Base-by-base conservation (phyloP, 1,140 invertebrate species). In the Drosophila yakuba region DNA sequence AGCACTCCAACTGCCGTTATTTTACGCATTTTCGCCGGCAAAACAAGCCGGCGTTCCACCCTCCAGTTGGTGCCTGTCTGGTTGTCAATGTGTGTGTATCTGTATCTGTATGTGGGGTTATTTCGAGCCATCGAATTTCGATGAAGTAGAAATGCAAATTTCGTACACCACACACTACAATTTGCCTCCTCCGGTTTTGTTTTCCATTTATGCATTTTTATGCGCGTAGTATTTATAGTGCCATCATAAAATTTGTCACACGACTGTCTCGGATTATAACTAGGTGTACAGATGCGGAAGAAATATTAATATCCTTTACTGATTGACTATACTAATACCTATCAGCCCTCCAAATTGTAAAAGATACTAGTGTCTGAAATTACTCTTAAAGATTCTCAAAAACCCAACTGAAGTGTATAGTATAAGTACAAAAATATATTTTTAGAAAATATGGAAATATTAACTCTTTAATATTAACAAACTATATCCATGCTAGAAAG, bases 1-100 rank as follows among this genome's bases (percentile, higher is more conserved):
- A 47, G 63, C 63, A 68, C 67, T 68, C 47, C 61, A 55, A 59
- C 51, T 67, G 20, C 14, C 63, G 73, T 68, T 77, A 76, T 77
- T 83, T 69, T 47, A 44, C 52, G 72, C 76, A 84, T 66, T 52
- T 86, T 86, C 62, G 82, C 82, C 82, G 82, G 82, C 79, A 86
- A 68, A 86, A 86, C 82, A 86, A 86, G 78, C 67, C 62, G 47
- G 59, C 32, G 41, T 69, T 63, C 62, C 41, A 63, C 61, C 43
- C 60, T 51, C 69, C 47, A 45, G 44, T 78, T 85, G 82, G 74
- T 74, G 82, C 83, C 79, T 68, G 68, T 75, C 74, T 77, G 43
- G 36, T 2, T 56, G 36, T 41, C 23, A 48, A 47, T 68, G 60
- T 55, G 60, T 57, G 50, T 64, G 47, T 64, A 59, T 78, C 64